phyloP scores from a whole-genome alignment of 2,888 invertebrate genomes.

The Orthonychiurus folsomi region DNA sequence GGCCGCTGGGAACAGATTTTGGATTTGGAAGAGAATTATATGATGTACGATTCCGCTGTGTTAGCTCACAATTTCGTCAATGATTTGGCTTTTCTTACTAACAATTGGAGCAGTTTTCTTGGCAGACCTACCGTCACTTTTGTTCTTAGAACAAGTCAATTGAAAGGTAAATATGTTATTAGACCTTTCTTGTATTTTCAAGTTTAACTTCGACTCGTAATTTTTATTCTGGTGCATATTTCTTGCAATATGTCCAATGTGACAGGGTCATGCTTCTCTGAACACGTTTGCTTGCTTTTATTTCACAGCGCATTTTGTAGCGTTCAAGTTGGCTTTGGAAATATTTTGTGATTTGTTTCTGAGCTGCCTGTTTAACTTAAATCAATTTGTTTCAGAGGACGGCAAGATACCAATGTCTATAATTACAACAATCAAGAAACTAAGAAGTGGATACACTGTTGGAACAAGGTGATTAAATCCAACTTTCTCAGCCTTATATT shows the following conservation, averaged over 20 bases:
- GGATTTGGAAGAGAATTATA: constrained; percentile 45
- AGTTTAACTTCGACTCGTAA: not conserved
- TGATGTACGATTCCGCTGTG: constrained; percentile 44
- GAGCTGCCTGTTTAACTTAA: not conserved
- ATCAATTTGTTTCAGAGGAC: constrained; percentile 57
- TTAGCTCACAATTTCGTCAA: constrained; percentile 44
- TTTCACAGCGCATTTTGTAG: not conserved
- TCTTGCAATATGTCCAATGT: too few species aligned
- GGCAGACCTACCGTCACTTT: constrained; percentile 44
- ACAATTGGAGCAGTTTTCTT: constrained; percentile 44
- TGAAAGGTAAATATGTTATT: constrained; percentile 33
- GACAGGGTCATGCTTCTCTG: too few species aligned
- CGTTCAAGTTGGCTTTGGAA: too few species aligned
- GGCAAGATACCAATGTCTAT: constrained; percentile 86
- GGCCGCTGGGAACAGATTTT: constrained; percentile 42
- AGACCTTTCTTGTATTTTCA: constrained; percentile 6
- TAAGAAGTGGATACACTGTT: constrained; percentile 96
- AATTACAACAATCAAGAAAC: constrained; percentile 94
- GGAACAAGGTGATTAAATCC: constrained; percentile 67
- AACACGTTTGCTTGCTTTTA: not conserved
- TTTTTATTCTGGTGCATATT: not conserved
- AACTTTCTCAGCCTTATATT: constrained; percentile 7
- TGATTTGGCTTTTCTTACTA: constrained; percentile 45
- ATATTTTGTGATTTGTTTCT: too few species aligned
- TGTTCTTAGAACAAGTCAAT: constrained; percentile 30